Evolutionary conservation across 2,113 vertebrate genomes (phyloP), one percentile per base, ranked within the genome.

Genomic region (Spermophilus dauricus): DNA sequence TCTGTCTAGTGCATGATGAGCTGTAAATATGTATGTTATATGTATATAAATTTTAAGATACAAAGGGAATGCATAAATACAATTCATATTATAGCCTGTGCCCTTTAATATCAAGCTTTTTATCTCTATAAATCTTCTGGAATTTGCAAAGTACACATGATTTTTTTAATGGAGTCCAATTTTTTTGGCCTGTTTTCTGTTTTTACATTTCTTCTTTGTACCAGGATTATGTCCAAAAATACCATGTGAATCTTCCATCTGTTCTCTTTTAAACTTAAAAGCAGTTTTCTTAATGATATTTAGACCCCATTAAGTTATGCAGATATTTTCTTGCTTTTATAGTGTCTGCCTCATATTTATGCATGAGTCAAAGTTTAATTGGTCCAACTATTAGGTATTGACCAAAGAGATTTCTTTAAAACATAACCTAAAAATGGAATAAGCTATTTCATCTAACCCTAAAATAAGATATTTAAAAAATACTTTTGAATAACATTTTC

Each of bases 221-320:
- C 34, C 73, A 94, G 86, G 18, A 63, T 87, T 69, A 14, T 32
- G 37, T 95, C 56, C 51, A 86, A 92, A 93, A 87, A 81, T 89
- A 91, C 16, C 75, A 0, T 1, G 28, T 96, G 63, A 92, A 80
- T 53, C 72, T 98, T 96, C 65, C 82, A 94, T 89, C 32, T 98
- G 67, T 18, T 91, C 96, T 96, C 90, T 81, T 24, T 96, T 58
- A 97, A 81, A 96, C 81, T 80, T 96, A 48, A 93, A 39, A 96
- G 65, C 63, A 89, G 20, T 91, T 97, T 97, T 24, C 53, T 82
- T 91, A 72, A 12, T 92, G 67, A 69, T 97, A 93, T 89, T 97
- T 42, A 87, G 32, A 65, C 17, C 48, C n/a, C 73, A 67, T 95
- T 97, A 82, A 87, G 53, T 73, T 75, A 48, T 18, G 89, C 58